Evolutionary conservation across 2,797 vertebrate species (phyloP).

Genomic region (Manis javanica): DNA sequence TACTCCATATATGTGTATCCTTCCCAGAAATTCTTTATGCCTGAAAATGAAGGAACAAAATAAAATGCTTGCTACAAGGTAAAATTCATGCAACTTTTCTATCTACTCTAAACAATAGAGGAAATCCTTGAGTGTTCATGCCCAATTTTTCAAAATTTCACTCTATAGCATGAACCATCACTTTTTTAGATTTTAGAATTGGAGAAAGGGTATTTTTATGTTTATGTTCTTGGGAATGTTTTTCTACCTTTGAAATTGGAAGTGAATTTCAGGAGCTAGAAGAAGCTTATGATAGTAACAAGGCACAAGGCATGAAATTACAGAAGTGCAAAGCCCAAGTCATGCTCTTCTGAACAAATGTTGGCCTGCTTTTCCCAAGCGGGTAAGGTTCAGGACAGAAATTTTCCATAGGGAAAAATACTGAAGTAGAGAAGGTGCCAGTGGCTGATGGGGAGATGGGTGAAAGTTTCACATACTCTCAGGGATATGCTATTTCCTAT

Average conservation of each 20-base stretch:
- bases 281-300: constrained; percentile 65
- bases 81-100: neutral
- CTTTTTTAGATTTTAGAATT: constrained; percentile 41
- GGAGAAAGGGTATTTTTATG: constrained; percentile 20
- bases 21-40: neutral
- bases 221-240: constrained; percentile 50
- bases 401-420: constrained; percentile 56
- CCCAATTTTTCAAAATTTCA: neutral
- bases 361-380: constrained; percentile 30
- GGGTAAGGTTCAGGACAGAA: constrained; percentile 31
- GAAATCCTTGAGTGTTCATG: neutral
- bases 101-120: neutral
- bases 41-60: constrained; percentile 4
- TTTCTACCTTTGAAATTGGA: constrained; percentile 67
- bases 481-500: neutral
- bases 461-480: neutral
- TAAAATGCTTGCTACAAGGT: neutral
- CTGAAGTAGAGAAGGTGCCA: too few relatives aligned
- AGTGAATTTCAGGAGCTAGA: constrained; percentile 63
- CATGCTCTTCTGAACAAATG: constrained; percentile 52
- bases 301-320: constrained; percentile 76
- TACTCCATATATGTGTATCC: neutral
- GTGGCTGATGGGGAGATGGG: neutral
- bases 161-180: constrained; percentile 24
- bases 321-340: constrained; percentile 65